Evolutionary conservation across 2,113 vertebrate species (phyloP), one percentile per base, ranked within the genome.

Genomic region (Chloropsis cyanopogon): DNA sequence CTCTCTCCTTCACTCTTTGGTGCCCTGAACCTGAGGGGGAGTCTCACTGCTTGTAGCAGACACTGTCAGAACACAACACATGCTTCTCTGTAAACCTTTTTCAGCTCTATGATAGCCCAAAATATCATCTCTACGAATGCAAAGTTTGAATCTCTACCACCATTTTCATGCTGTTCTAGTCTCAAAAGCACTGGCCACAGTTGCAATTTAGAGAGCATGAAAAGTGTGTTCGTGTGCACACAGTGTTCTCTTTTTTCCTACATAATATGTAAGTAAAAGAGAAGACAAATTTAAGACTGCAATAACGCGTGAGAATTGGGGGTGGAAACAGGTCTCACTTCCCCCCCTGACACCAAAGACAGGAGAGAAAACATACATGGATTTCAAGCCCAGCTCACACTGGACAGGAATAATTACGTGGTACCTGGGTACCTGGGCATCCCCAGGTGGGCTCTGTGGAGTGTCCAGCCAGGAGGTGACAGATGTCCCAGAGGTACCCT

Each of bases 361-460:
- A 41, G 31, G 12, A 37, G 39, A 78, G 26, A 70, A 92, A 93
- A 77, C 14, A 60, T 33, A 7, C 9, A 12, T 0, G 21, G 7
- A 24, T 68, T 84, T 94, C 41, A 87, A 60, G 44, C 21, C 19
- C 16, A 16, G 41, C 29, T 59, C 46, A 33, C 20, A 29, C 22
- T 37, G 53, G 31, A 5, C 31, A 82, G 37, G 19, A 56, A 17
- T 64, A 82, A 81, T 11, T 4, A 63, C 79, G 20, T 5, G 2
- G 4, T 59, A n/a, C n/a, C 5, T 29, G n/a, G 39, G 14, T 12
- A 61, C 0, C 0, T 24, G 35, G 37, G 12, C 19, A 46, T 41
- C 18, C 39, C 26, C 6, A 14, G 18, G 13, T 29, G 41, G 22
- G 15, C 33, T 75, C 29, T 41, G 10, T 4, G 1, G 26, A 28